Percentiles rank a stretch among this genome's conserved stretches.
phyloP scores from a whole-genome alignment of 2,113 vertebrate species.

The Nothocercus julius region DNA sequence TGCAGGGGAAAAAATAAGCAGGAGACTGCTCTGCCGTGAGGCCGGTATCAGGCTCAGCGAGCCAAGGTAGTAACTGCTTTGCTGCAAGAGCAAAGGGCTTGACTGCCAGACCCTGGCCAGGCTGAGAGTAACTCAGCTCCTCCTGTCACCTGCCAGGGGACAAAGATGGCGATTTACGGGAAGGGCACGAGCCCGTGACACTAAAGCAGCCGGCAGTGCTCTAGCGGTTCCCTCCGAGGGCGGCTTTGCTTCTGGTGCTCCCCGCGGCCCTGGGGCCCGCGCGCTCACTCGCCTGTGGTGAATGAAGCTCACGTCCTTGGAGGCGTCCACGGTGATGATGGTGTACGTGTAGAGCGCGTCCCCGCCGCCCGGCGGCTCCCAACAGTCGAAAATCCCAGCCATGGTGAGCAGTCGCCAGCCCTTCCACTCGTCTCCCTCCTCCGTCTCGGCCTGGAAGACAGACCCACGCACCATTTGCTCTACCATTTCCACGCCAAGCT shows the following conservation, averaged over 20 bases:
- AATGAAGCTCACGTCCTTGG: conserved; percentile 84
- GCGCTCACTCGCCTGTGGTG: conserved; percentile 83
- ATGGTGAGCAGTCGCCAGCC: conserved; percentile 91
- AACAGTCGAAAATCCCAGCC: conserved; percentile 96
- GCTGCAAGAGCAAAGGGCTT: not conserved
- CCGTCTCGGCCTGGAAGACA: conserved; percentile 34
- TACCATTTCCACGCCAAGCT: not conserved
- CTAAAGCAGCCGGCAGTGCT: fast-evolving
- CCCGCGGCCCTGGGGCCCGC: not conserved
- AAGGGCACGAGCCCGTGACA: not conserved
- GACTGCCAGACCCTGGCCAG: not conserved
- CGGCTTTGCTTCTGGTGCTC: not conserved
- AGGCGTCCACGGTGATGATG: conserved; percentile 90
- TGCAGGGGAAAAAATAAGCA: not conserved
- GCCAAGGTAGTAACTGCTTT: not conserved
- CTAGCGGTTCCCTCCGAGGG: fast-evolving
- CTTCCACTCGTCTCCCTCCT: conserved; percentile 76
- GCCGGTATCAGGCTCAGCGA: fast-evolving
- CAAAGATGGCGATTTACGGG: not conserved
- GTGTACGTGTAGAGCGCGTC: conserved; percentile 89
- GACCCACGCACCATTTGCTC: not conserved
- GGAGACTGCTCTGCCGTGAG: not conserved
- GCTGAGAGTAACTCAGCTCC: not conserved
- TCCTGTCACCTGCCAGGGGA: fast-evolving
- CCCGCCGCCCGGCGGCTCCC: conserved; percentile 86